A percentile compares a stretch with the other conserved stretches of the same genome.
These are phyloP conservation scores for Tipula unca DNA, from an alignment of 2,888 invertebrate species.

Conservation along the genomic window DNA sequence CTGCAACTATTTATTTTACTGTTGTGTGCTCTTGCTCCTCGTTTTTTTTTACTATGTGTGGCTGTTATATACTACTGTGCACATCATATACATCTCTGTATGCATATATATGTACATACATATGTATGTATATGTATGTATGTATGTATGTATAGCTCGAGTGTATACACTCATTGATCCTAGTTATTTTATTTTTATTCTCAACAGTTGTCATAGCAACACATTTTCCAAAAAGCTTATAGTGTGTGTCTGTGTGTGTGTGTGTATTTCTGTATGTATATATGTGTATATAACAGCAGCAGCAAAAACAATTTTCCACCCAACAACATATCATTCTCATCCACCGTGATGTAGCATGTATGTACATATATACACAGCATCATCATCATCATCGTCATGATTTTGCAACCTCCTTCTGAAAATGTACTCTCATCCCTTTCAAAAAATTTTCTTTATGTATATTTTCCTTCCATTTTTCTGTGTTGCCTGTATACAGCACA, in stretches of 20 bases:
- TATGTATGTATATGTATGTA: background rate
- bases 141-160: background rate
- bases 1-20: slow-evolving; percentile 17
- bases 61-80: background rate
- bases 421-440: background rate
- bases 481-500: background rate
- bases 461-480: background rate
- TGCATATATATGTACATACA: background rate
- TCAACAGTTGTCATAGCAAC: slow-evolving; percentile 19
- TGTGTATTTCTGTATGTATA: background rate
- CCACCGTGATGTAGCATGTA: background rate
- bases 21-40: background rate
- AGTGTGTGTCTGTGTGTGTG: background rate
- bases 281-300: background rate
- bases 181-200: slow-evolving; percentile 16
- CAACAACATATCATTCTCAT: background rate
- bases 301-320: background rate
- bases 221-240: slow-evolving; percentile 1
- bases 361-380: background rate
- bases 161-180: slow-evolving; percentile 16
- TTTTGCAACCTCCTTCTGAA: background rate
- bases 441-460: background rate
- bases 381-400: background rate
- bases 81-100: background rate
- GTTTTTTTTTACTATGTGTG: background rate